phyloP scores from a whole-genome alignment of 35 echinoderm and acorn worm species.

The Strongylocentrotus purpuratus region DNA sequence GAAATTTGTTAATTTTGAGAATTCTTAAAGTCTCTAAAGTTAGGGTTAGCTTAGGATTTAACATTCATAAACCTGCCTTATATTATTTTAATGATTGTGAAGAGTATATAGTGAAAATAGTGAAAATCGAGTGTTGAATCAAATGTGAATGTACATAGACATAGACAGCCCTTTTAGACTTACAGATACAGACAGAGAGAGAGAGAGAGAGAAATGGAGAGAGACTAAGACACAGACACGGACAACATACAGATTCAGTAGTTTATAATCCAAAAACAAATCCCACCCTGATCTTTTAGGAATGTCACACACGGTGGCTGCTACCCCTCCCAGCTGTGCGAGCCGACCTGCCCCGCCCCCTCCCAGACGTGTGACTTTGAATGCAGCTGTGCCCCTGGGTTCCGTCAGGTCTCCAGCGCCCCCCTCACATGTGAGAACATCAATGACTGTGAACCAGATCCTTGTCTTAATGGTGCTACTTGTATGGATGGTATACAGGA shows the following conservation, averaged over 20 bases:
- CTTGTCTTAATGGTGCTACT: conserved; percentile 93
- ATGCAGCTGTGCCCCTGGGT: conserved; percentile 85
- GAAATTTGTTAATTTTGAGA: background rate
- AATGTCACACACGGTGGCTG: conserved; percentile 87
- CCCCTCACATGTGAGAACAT: conserved; percentile 87
- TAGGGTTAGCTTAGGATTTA: background rate
- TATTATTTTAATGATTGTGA: background rate
- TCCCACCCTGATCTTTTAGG: conserved; percentile 46
- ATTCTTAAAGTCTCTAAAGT: background rate
- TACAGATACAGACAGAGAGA: background rate
- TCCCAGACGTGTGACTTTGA: conserved; percentile 87
- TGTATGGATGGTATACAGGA: conserved; percentile 93
- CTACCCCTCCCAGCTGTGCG: conserved; percentile 80
- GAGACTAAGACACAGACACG: background rate
- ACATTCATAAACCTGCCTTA: background rate
- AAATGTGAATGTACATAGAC: too few relatives aligned
- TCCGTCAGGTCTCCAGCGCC: conserved; percentile 40
- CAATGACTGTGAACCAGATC: conserved; percentile 80
- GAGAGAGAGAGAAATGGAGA: background rate
- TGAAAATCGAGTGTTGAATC: background rate
- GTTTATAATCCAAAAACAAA: background rate
- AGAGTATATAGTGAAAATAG: background rate
- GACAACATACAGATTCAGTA: background rate
- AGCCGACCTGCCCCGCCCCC: conserved; percentile 75
- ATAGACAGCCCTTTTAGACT: too few relatives aligned